Base-by-base conservation (phyloP, 2,113 vertebrate genomes). In the Actenoides hombroni region DNA sequence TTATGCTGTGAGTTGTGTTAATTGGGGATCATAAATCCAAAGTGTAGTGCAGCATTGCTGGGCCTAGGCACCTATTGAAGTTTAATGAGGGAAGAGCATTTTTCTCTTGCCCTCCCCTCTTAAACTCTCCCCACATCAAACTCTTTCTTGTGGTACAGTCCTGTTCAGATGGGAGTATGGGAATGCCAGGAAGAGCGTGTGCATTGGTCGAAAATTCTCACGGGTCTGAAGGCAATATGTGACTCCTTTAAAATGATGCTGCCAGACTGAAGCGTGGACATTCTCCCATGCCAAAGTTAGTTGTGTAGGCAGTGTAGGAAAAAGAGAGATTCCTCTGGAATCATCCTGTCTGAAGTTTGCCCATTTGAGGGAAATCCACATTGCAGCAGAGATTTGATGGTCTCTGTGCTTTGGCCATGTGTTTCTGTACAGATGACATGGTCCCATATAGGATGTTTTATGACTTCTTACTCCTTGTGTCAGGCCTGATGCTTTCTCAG, bases 1-100 rank as follows among this genome's bases (percentile, higher is more conserved):
- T 81, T 74, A 67, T 93, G 76, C 54, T 90, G 84, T 94, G 78
- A 91, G 80, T 73, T 64, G 59, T 67, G 64, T 96, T 96, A 93
- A 93, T 74, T 90, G 92, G 78, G 53, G 48, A 94, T 44, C 40
- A 77, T 91, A 88, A 95, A 96, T 96, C 89, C 80, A 88, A 83
- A 69, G 61, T 53, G n/a, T 42, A 68, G 54, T 16, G 40, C 86
- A 68, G 44, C 61, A 8, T 18, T 56, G 42, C 29, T 86, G 64
- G 88, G 79, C 68, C 63, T 37, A 25, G 74, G 48, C 35, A 51
- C 78, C 67, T 67, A 63, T 2, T 88, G 78, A 86, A 88, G 56
- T 63, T 40, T 79, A 92, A 91, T 73, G 88, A 71, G 49, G 57
- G 73, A 90, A 73, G 40, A 48, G 57, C 49, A 46, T 17, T 16